Conservation (phyloP, 2,797 vertebrate genomes). For the Mastacembelus armatus region DNA sequence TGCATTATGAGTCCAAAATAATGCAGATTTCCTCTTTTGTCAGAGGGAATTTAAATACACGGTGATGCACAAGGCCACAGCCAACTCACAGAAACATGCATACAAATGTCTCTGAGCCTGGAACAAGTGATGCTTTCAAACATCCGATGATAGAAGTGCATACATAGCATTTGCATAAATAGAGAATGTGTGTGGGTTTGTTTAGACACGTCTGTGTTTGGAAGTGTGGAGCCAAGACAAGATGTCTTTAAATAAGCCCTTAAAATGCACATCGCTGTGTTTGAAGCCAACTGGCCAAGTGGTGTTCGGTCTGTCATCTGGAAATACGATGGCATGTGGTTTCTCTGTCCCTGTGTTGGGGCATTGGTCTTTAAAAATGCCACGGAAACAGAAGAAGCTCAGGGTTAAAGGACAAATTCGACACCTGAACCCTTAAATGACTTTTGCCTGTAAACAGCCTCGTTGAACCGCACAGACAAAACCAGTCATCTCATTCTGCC, state of each 20-base stretch:
- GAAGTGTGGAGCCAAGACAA: background rate
- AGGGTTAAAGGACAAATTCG: background rate
- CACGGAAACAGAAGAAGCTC: background rate
- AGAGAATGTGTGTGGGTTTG: constrained; percentile 31
- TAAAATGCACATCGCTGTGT: constrained; percentile 23
- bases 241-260: constrained; percentile 41
- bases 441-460: too few relatives aligned
- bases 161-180: constrained; percentile 41
- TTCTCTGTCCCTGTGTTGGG: too few relatives aligned
- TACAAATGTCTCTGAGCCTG: constrained; percentile 8
- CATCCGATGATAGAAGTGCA: constrained; percentile 1
- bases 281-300: constrained; percentile 19
- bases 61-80: constrained; percentile 4
- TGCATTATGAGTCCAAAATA: constrained; percentile 17
- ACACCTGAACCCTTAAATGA: background rate
- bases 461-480: too few relatives aligned
- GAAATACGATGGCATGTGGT: constrained; percentile 25
- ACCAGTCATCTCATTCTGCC: too few relatives aligned
- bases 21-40: constrained; percentile 23
- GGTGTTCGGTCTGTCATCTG: constrained; percentile 21
- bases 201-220: background rate
- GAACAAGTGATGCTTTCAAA: constrained; percentile 25
- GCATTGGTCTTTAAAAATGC: too few relatives aligned
- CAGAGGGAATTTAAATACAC: constrained; percentile 5
- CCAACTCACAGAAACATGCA: constrained; percentile 17